phyloP scores from a whole-genome alignment of 2,888 invertebrate genomes.

The Caenorhabditis sp. region DNA sequence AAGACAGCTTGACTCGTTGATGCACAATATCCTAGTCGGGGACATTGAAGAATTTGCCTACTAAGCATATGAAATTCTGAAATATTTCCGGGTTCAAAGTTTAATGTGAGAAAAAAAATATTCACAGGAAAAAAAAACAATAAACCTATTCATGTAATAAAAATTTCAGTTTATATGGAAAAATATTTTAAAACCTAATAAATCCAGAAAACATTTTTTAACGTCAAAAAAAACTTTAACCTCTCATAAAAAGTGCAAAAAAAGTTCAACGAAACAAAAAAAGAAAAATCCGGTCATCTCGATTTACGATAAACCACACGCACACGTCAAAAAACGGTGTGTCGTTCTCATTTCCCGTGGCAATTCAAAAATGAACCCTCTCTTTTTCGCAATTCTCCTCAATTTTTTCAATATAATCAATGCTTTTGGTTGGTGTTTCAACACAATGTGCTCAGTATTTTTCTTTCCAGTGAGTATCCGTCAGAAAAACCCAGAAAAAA shows the following conservation, averaged over 20 bases:
- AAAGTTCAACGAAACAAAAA: not conserved
- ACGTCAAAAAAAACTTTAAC: not conserved
- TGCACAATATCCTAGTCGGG: slow-evolving; percentile 3
- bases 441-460: not conserved
- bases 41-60: not conserved
- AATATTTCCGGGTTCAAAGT: not conserved
- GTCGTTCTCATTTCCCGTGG: not conserved
- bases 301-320: slow-evolving; percentile 1
- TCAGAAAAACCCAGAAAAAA: not conserved
- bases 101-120: too few relatives aligned
- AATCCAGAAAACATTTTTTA: too few relatives aligned
- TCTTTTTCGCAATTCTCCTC: not conserved
- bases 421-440: not conserved
- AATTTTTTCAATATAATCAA: not conserved
- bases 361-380: not conserved
- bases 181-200: too few relatives aligned
- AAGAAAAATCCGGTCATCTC: not conserved
- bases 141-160: too few relatives aligned
- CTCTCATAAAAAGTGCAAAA: not conserved
- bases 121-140: too few relatives aligned
- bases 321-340: not conserved
- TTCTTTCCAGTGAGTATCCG: not conserved
- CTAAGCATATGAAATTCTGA: not conserved
- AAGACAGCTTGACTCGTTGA: slow-evolving; percentile 44
- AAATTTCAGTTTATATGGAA: too few relatives aligned